A percentile compares a stretch with the other conserved stretches of the same genome.
Conservation (phyloP, 2,888 invertebrate genomes). For the Drosophila mulleri region DNA sequence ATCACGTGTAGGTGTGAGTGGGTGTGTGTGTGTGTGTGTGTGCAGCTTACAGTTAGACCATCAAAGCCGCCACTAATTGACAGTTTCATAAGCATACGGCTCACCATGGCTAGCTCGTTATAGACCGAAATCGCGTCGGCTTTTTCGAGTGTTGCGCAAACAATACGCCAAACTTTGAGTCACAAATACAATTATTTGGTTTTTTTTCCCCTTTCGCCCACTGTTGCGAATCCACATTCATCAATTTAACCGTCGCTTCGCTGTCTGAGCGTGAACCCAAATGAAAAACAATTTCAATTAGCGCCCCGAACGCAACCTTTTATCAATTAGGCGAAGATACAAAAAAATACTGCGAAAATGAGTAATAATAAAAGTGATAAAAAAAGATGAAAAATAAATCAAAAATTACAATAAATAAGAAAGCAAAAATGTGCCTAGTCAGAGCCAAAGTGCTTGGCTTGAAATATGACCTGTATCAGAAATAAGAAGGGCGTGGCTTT, state of each 20-base stretch:
- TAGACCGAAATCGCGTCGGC: slow-evolving; percentile 38
- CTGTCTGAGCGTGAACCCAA: neutral
- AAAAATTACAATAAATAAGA: neutral
- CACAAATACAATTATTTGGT: slow-evolving; percentile 54
- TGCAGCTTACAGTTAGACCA: slow-evolving; percentile 59
- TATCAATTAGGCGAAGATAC: slow-evolving; percentile 57
- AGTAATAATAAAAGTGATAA: neutral
- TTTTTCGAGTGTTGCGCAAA: slow-evolving; percentile 72
- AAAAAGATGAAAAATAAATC: neutral
- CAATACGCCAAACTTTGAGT: slow-evolving; percentile 46
- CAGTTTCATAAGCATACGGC: slow-evolving; percentile 70
- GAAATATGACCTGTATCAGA: neutral
- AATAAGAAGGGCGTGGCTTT: neutral
- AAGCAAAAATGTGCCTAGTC: neutral
- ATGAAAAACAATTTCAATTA: slow-evolving; percentile 64
- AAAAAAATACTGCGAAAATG: neutral
- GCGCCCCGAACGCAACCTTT: slow-evolving; percentile 38
- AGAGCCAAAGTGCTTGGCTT: neutral
- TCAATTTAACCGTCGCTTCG: slow-evolving; percentile 32
- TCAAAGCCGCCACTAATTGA: slow-evolving; percentile 73
- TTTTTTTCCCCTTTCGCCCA: slow-evolving; percentile 6
- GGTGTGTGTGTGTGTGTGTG: neutral
- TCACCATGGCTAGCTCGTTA: slow-evolving; percentile 58
- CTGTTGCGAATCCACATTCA: slow-evolving; percentile 45
- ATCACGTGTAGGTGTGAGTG: neutral